phyloP scores from a whole-genome alignment of 2,113 vertebrate species.

The Psettodes erumei region DNA sequence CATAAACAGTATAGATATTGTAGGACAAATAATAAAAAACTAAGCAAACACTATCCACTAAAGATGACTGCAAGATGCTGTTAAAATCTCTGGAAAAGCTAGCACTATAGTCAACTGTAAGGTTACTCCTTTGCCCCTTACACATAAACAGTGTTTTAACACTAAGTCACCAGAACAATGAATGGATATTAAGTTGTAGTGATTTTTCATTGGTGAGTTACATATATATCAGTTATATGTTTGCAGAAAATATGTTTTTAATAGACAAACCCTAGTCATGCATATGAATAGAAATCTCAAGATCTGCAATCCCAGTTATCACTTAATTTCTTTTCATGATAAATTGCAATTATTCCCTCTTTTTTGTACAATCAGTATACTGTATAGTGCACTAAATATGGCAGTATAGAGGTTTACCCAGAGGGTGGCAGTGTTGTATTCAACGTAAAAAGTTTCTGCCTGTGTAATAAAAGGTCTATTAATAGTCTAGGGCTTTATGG shows the following conservation, averaged over 20 bases:
- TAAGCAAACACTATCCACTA: not conserved
- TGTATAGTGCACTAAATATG: not conserved
- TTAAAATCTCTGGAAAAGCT: not conserved
- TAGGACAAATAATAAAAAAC: not conserved
- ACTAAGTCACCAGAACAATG: not conserved
- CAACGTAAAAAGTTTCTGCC: slow-evolving; percentile 29
- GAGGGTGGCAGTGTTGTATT: slow-evolving; percentile 71
- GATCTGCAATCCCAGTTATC: not conserved
- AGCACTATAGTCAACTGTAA: not conserved
- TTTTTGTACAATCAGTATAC: not conserved
- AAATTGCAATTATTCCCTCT: not conserved
- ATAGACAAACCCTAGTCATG: not conserved
- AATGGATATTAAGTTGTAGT: not conserved
- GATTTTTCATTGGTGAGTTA: not conserved
- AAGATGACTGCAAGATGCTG: not conserved
- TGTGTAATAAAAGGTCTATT: slow-evolving; percentile 32
- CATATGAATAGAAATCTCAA: not conserved
- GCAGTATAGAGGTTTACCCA: slow-evolving; percentile 50
- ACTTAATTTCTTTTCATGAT: not conserved
- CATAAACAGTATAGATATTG: not conserved
- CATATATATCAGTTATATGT: no score
- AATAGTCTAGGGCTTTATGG: slow-evolving; percentile 27
- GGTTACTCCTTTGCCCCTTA: not conserved
- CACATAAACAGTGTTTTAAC: not conserved
- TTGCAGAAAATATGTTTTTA: not conserved